Evolutionary conservation across 2,888 invertebrate genomes (phyloP), one percentile per base, ranked within the genome.

Genomic region (Cyclophora punctaria): DNA sequence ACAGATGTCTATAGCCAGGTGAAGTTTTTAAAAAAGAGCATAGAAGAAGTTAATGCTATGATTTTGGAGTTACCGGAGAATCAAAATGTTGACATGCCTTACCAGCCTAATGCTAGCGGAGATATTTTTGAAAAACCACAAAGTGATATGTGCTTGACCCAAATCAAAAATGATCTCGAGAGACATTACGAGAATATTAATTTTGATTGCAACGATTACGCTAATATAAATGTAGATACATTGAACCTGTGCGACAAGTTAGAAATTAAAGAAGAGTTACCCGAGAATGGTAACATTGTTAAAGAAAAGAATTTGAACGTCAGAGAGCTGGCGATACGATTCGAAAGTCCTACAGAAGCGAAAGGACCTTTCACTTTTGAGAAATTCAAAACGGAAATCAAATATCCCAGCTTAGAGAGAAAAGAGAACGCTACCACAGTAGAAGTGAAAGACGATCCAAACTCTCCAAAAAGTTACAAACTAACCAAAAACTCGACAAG

Each of bases 1-100:
- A 60, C 84, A 3, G 90, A 90, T 48, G 91, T 94, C 0, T 95
- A 95, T 66, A 93, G 93, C 60, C 91, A 94, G 87, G 94, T 95
- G 0, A 94, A 94, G 63, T 92, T 93, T 69, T 93, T 94, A 62
- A 89, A 92, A 43, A 89, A 92, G 61, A 93, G 93, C 34, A 92
- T 94, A 43, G 92, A 93, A 45, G 94, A 94, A 77, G 93, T 94
- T 0, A 95, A 95, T 69, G 92, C 87, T 5, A 78, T 88, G 77
- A 67, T 88, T 1, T 51, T 83, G 3, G 80, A 80, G 53, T 68
- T 79, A 2, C 75, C 78, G 1, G 80, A 79, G 20, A 20, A 20
- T 20, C 20, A 20, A 20, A 20, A 2, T 20, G 20, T 20, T 20
- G 20, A 20, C 2, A 20, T 20, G 20, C 20, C 20, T 20, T 20